Base-by-base conservation (phyloP, 1,140 invertebrate species). In the Halesus radiatus region DNA sequence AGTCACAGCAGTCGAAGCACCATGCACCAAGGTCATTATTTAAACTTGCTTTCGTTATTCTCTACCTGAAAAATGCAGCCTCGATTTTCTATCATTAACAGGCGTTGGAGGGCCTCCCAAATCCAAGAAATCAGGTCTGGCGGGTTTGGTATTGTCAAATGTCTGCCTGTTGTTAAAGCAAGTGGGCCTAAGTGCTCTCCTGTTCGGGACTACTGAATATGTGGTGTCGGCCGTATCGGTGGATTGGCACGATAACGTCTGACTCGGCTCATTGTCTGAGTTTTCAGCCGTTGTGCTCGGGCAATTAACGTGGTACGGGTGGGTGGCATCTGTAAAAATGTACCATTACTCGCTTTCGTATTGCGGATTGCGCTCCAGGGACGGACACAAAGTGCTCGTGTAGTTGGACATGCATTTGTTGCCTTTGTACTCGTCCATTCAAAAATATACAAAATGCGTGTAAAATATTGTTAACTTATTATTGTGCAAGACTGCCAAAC, bases 11-110 rank as follows among this genome's bases (percentile, higher is more conserved):
- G 72, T 56, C 16, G 54, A 26, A 75, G 72, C 72, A 58, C 72
- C 72, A 75, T 75, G 72, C 72, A 75, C 53, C 53, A 58, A 72
- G 50, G 26, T 53, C 45, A 72, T 32, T 75, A 29, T 45, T 45
- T 75, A 45, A 75, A 26, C 53, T 75, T 29, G 72, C 53, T 75
- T 72, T 72, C 72, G 29, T 75, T 75, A 75, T 75, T 53, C 82
- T 78, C 82, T 88, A 90, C 89, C 89, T 89, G 88, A 88, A 88
- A 90, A 87, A 86, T 88, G 89, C 85, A 89, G 85, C 84, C 89
- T 89, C 88, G 89, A 87, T 86, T 90, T 88, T 87, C 88, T 90
- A 89, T 87, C 86, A 86, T 85, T 86, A 84, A 86, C 85, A 85
- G 88, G 82, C 78, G 81, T 84, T 77, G 81, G 82, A 58, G 79